These are phyloP conservation scores for Oxygymnocypris stewartii DNA, from an alignment of 2,113 vertebrate genomes.

Conservation along the genomic window DNA sequence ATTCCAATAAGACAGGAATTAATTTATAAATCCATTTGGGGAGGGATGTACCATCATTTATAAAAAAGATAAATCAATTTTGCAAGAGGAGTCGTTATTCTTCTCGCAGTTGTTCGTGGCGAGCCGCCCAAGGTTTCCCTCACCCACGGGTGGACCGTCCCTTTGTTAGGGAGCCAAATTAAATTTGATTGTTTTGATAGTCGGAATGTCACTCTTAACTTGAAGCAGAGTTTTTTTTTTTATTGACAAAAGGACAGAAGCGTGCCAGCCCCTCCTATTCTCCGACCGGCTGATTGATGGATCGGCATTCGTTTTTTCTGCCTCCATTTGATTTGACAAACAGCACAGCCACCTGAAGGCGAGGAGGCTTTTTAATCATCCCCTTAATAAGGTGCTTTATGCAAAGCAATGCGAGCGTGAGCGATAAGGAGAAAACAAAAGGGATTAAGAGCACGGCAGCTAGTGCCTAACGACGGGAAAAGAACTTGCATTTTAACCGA, in stretches of 20 bases:
- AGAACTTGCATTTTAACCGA: conserved; percentile 60
- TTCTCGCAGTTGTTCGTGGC: conserved; percentile 76
- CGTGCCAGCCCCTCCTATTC: conserved; percentile 32
- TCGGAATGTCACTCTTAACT: conserved; percentile 78
- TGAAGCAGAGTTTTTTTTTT: conserved; percentile 65
- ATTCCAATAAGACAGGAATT: conserved; percentile 91
- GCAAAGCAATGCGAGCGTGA: conserved; percentile 74
- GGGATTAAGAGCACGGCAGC: conserved; percentile 58
- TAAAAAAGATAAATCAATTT: conserved; percentile 92
- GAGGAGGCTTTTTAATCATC: conserved; percentile 80
- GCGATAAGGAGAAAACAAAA: conserved; percentile 68
- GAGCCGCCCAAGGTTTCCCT: conserved; percentile 65
- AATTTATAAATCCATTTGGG: conserved; percentile 94
- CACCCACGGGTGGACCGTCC: conserved; percentile 51
- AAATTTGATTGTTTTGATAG: conserved; percentile 76
- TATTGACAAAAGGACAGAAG: conserved; percentile 71
- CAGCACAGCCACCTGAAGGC: conserved; percentile 75
- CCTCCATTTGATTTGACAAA: conserved; percentile 79
- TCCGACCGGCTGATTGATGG: conserved; percentile 74
- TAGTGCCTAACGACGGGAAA: conserved; percentile 29
- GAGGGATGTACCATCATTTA: conserved; percentile 87
- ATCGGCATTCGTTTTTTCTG: conserved; percentile 55
- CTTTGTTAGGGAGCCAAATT: conserved; percentile 71
- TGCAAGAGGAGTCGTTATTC: conserved; percentile 79
- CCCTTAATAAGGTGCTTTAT: conserved; percentile 79